phyloP scores from a whole-genome alignment of 1,140 invertebrate genomes.

The Drosophila nikananu region DNA sequence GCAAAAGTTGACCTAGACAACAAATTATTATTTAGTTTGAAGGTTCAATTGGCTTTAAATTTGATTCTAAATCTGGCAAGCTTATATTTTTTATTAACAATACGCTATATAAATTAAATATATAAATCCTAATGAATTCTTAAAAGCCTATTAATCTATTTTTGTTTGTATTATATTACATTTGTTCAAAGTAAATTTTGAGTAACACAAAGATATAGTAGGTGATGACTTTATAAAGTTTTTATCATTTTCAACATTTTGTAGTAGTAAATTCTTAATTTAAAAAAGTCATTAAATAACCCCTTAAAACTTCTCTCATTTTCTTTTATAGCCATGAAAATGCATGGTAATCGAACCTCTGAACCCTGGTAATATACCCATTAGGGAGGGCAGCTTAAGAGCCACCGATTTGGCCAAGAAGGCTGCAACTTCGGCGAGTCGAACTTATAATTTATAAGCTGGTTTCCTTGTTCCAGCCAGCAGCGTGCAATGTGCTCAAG shows the following conservation, averaged over 20 bases:
- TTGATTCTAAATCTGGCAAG: background rate
- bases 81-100: background rate
- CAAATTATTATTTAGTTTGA: background rate
- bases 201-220: background rate
- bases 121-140: background rate
- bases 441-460: conserved; percentile 76
- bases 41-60: background rate
- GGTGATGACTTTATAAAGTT: no score
- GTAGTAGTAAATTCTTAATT: background rate
- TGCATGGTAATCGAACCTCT: background rate
- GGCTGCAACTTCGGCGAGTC: conserved; percentile 32
- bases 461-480: conserved; percentile 61
- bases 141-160: background rate
- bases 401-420: conserved; percentile 30
- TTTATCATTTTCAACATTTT: background rate
- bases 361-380: conserved; percentile 9
- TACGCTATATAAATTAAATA: background rate
- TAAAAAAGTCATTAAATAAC: background rate
- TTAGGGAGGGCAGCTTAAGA: conserved; percentile 9
- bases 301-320: background rate
- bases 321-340: background rate
- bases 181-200: background rate
- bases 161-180: background rate
- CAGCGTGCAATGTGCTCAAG: conserved; percentile 27
- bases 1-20: background rate